Evolutionary conservation across 2,797 vertebrate species (phyloP).

Genomic region (Corythornis leucogaster): DNA sequence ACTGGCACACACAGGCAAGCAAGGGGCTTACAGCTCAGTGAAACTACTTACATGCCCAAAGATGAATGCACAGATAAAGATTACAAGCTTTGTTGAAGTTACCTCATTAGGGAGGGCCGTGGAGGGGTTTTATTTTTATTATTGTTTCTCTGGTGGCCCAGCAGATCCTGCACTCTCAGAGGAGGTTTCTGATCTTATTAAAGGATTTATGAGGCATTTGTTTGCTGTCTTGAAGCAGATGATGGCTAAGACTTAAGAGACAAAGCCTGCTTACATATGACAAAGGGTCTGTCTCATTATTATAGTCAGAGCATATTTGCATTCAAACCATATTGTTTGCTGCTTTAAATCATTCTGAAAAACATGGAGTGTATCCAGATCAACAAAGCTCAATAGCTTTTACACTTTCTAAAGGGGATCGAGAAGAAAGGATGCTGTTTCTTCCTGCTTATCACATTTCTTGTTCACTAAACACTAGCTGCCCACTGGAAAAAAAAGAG

Average conservation of each 20-base stretch:
- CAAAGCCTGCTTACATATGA: not conserved
- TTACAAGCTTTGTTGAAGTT: not conserved
- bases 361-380: not conserved
- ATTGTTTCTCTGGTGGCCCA: not conserved
- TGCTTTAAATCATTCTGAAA: not conserved
- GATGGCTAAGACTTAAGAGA: not conserved
- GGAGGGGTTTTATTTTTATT: accelerated
- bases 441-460: not conserved
- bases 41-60: not conserved
- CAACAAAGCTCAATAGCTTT: not conserved
- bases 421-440: not conserved
- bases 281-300: not conserved
- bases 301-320: not conserved
- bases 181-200: not conserved
- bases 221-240: not conserved
- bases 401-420: not conserved
- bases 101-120: not conserved
- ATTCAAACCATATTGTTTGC: not conserved
- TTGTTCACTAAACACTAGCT: not conserved
- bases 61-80: not conserved
- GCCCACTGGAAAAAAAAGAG: not conserved
- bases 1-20: accelerated
- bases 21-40: not conserved
- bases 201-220: not conserved
- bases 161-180: not conserved